A percentile compares a stretch with the other conserved stretches of the same genome.
phyloP scores from a whole-genome alignment of 92 coral and sea anemone genomes.

The Plumapathes pennacea region DNA sequence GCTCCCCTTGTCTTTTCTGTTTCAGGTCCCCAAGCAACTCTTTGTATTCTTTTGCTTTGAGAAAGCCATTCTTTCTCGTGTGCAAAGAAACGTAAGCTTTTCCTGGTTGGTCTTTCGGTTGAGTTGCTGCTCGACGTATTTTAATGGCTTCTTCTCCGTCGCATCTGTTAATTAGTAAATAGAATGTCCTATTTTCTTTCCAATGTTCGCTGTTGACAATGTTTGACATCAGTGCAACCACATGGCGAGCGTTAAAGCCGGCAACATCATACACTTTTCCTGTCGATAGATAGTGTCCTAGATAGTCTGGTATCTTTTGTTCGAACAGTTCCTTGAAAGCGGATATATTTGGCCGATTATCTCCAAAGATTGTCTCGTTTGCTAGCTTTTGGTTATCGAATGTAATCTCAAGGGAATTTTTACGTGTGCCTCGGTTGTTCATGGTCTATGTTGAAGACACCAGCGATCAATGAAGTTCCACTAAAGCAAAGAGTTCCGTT shows the following conservation, averaged over 20 bases:
- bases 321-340: too few relatives aligned
- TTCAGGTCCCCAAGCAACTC: background rate
- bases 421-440: too few relatives aligned
- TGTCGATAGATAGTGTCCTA: too few relatives aligned
- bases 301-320: too few relatives aligned
- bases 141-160: background rate
- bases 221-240: conserved; percentile 8
- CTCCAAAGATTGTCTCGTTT: too few relatives aligned
- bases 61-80: background rate
- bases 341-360: too few relatives aligned
- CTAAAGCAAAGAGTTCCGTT: too few relatives aligned
- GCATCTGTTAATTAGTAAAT: background rate
- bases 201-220: background rate
- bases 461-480: too few relatives aligned
- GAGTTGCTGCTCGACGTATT: conserved; percentile 6
- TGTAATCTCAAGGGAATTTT: too few relatives aligned
- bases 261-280: conserved; percentile 5
- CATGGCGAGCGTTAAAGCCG: conserved; percentile 5
- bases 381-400: too few relatives aligned
- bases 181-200: background rate
- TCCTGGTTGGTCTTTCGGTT: conserved; percentile 10
- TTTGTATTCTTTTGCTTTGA: too few relatives aligned
- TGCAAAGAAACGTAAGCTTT: conserved; percentile 2
- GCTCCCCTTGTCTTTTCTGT: background rate
- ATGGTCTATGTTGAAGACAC: too few relatives aligned